Evolutionary conservation across 1,140 invertebrate species (phyloP).

Genomic region (Rhopalosiphum padi): DNA sequence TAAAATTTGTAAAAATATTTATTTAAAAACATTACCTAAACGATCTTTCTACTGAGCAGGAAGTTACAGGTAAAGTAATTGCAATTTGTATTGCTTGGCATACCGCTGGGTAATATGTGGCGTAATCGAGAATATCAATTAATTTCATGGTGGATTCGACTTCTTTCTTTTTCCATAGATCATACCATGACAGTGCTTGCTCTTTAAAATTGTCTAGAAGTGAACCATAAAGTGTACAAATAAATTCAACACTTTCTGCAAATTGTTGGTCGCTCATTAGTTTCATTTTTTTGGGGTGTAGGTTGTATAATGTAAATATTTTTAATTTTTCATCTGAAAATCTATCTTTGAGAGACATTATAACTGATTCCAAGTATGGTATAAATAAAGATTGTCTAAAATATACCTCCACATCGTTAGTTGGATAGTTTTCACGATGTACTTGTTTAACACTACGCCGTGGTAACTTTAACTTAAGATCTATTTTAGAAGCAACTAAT

Average conservation of each 20-base stretch:
- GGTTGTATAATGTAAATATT: constrained; percentile 19
- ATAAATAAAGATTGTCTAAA: not conserved
- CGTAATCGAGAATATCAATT: too few species aligned
- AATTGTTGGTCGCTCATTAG: too few species aligned
- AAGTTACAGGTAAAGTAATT: constrained; percentile 17
- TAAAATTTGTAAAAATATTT: too few species aligned
- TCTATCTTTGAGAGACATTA: not conserved
- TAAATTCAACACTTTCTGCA: not conserved
- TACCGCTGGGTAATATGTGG: not conserved
- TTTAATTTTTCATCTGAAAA: not conserved
- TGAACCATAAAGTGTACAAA: too few species aligned
- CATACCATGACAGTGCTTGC: too few species aligned
- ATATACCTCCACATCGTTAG: not conserved
- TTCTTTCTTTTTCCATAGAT: too few species aligned
- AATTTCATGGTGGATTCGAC: too few species aligned
- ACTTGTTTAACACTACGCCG: too few species aligned
- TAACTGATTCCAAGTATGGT: not conserved
- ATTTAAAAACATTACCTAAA: not conserved
- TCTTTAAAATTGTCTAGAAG: too few species aligned
- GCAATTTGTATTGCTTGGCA: not conserved
- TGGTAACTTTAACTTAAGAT: too few species aligned
- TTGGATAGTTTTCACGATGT: too few species aligned
- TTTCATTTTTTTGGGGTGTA: constrained; percentile 3
- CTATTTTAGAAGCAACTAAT: not conserved
- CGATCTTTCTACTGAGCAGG: constrained; percentile 6